These are phyloP conservation scores for Myanophis thanlyinensis DNA, from an alignment of 2,113 vertebrate species.

Conservation along the genomic window DNA sequence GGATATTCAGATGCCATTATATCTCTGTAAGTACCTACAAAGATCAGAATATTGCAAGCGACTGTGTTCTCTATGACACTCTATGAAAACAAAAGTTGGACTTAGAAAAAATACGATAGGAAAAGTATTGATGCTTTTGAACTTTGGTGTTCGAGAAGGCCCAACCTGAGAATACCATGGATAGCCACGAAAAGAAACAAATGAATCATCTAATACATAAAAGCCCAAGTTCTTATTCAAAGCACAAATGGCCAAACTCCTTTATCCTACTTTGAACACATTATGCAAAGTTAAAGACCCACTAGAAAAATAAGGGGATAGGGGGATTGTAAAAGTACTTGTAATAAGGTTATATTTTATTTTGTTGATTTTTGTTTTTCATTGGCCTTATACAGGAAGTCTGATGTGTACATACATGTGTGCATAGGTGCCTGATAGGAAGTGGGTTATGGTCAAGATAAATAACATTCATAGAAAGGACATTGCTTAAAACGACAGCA, in stretches of 20 bases:
- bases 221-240: neutral
- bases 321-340: neutral
- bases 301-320: too few species aligned
- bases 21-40: neutral
- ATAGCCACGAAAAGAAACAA: neutral
- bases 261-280: neutral
- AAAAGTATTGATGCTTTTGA: neutral
- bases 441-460: slow-evolving; percentile 63
- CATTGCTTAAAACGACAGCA: slow-evolving; percentile 64
- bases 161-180: neutral
- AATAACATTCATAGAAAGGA: slow-evolving; percentile 55
- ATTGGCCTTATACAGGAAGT: slow-evolving; percentile 4
- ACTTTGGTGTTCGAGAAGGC: neutral
- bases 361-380: slow-evolving; percentile 38
- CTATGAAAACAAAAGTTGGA: neutral
- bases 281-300: too few species aligned
- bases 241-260: neutral
- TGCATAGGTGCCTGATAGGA: slow-evolving; percentile 44
- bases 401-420: neutral
- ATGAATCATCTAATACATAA: neutral
- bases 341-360: slow-evolving; percentile 28
- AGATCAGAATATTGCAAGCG: neutral
- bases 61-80: neutral
- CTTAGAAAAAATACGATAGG: neutral
- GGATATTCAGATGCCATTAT: neutral